These are phyloP conservation scores for Enteromius afrohamiltoni DNA, from an alignment of 2,797 vertebrate species.

Conservation along the genomic window DNA sequence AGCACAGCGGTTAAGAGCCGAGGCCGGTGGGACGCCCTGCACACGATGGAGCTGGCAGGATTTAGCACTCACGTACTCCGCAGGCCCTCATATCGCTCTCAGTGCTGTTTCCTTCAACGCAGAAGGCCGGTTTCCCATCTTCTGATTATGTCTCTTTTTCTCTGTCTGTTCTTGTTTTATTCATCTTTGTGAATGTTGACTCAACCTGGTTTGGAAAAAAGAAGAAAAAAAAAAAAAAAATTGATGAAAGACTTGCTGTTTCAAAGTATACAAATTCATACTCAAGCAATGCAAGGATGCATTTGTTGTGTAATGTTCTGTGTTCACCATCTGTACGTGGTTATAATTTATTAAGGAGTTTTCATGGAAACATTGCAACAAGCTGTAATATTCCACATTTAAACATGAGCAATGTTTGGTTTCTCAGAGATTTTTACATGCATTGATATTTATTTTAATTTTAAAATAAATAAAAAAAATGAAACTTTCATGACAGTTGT, in stretches of 20 bases:
- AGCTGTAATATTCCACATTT: conserved; percentile 40
- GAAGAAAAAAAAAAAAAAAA: not conserved
- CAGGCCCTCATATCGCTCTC: conserved; percentile 13
- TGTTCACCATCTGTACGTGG: conserved; percentile 30
- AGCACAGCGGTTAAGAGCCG: conserved; percentile 5
- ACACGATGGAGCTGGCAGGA: not conserved
- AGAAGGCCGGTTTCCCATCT: not conserved
- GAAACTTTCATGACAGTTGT: not conserved
- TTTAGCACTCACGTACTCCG: not conserved
- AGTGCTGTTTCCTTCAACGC: not conserved
- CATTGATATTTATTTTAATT: conserved; percentile 49
- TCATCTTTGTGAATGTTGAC: conserved; percentile 18
- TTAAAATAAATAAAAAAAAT: conserved; percentile 39
- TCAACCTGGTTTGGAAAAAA: conserved; percentile 2
- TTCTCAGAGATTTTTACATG: conserved; percentile 46
- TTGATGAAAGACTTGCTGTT: conserved; percentile 23
- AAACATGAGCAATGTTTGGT: conserved; percentile 34
- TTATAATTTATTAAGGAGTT: conserved; percentile 44
- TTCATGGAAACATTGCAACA: conserved; percentile 30
- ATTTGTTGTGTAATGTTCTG: conserved; percentile 14
- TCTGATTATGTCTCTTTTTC: not conserved
- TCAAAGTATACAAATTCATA: conserved; percentile 21
- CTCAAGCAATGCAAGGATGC: conserved; percentile 2
- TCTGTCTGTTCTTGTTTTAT: conserved; percentile 12
- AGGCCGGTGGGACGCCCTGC: not conserved